Conservation (phyloP, 2,113 vertebrate genomes). For the Pampusana beccarii region DNA sequence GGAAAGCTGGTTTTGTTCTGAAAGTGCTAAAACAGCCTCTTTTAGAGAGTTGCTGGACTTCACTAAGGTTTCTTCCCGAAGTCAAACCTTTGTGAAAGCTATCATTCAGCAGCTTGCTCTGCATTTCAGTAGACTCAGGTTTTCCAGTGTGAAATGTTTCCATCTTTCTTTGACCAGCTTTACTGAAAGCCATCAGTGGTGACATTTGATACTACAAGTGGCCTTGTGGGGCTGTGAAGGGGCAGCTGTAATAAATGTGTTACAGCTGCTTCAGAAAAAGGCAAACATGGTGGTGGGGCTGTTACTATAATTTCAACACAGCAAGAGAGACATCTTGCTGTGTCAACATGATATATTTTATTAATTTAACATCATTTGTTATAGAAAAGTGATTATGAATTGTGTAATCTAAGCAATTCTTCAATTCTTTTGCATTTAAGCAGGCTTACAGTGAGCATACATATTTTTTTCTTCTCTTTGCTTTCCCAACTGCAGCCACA, state of each 20-base stretch:
- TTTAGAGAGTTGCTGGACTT: background rate
- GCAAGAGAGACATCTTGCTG: background rate
- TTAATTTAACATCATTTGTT: background rate
- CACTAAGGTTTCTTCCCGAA: background rate
- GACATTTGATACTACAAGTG: background rate
- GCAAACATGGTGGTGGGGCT: too few species aligned
- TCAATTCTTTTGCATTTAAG: background rate
- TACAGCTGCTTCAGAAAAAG: background rate
- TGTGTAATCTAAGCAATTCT: background rate
- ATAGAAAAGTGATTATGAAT: background rate
- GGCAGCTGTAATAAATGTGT: background rate
- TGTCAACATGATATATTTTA: background rate
- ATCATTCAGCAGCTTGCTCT: background rate
- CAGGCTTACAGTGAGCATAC: background rate
- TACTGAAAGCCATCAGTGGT: background rate
- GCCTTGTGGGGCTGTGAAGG: background rate
- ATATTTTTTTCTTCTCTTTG: background rate
- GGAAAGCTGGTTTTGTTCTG: background rate
- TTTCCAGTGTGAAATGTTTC: background rate
- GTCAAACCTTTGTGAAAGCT: background rate
- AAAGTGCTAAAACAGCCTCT: background rate
- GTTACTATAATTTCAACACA: background rate
- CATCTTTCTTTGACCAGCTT: background rate
- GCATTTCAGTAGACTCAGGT: background rate
- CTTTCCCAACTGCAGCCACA: conserved; percentile 44